These are phyloP conservation scores for Agonopterix alstromeriana DNA, from an alignment of 2,888 invertebrate species.

Conservation along the genomic window DNA sequence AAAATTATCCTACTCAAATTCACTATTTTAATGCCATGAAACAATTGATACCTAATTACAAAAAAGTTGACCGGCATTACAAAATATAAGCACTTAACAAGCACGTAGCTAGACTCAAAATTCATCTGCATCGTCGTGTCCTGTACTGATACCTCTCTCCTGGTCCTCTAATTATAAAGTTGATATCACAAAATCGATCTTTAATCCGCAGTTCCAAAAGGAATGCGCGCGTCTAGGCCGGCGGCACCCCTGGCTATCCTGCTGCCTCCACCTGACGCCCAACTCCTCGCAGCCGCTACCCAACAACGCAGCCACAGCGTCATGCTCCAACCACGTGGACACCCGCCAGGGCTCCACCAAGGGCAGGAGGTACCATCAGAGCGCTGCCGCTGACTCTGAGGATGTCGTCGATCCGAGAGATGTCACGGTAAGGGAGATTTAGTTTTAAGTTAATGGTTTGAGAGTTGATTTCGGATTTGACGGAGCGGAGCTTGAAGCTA, in stretches of 20 bases:
- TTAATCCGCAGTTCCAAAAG: constrained; percentile 59
- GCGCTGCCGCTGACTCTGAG: constrained; percentile 41
- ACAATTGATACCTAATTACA: too few species aligned
- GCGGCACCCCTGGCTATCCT: constrained; percentile 63
- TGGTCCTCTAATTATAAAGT: too few species aligned
- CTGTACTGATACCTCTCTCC: too few species aligned
- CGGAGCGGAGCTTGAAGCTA: too few species aligned
- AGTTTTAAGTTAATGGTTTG: too few species aligned
- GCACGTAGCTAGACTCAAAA: too few species aligned
- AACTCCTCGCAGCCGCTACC: constrained; percentile 33
- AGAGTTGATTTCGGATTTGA: too few species aligned
- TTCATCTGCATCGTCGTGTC: too few species aligned
- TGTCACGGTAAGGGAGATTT: constrained; percentile 51
- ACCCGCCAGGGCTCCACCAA: constrained; percentile 55
- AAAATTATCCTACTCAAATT: too few species aligned
- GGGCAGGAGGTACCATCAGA: constrained; percentile 58
- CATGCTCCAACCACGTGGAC: constrained; percentile 54
- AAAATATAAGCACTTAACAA: too few species aligned
- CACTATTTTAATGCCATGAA: too few species aligned
- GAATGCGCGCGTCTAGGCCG: constrained; percentile 59
- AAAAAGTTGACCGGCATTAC: too few species aligned
- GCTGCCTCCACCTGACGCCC: constrained; percentile 53
- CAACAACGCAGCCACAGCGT: constrained; percentile 29
- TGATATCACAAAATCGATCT: background rate
- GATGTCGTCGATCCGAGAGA: constrained; percentile 59